Percentiles rank a stretch among this genome's conserved stretches.
Conservation (phyloP, 2,797 vertebrate genomes). For the Stomatorhinus walkeri region DNA sequence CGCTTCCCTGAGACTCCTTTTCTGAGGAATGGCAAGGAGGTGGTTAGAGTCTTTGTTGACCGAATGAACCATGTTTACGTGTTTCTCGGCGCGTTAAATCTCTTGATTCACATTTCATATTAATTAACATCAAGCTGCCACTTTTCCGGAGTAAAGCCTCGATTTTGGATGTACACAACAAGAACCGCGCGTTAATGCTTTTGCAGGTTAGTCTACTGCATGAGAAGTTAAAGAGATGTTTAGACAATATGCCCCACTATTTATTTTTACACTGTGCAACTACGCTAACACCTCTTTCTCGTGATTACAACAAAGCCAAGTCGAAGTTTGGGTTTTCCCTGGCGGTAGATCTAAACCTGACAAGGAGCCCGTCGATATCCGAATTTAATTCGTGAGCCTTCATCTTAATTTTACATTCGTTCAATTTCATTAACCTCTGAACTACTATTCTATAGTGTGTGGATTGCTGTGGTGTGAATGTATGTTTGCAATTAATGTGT, state of each 20-base stretch:
- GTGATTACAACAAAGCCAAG: not conserved
- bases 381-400: not conserved
- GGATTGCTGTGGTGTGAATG: not conserved
- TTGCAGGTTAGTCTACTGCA: not conserved
- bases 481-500: slow-evolving; percentile 21
- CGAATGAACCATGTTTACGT: not conserved
- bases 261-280: not conserved
- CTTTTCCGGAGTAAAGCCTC: not conserved
- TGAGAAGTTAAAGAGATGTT: not conserved
- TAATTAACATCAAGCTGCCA: slow-evolving; percentile 1
- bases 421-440: slow-evolving; percentile 28
- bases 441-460: slow-evolving; percentile 20
- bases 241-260: not conserved
- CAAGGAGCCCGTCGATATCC: not conserved
- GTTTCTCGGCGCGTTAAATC: not conserved
- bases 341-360: not conserved
- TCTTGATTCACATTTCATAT: not conserved
- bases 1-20: not conserved
- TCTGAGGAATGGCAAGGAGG: not conserved
- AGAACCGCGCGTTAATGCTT: not conserved
- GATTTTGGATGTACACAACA: not conserved
- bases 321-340: not conserved
- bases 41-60: not conserved
- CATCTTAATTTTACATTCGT: not conserved
- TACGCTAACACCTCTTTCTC: not conserved